phyloP scores from a whole-genome alignment of 2,797 vertebrate species.

The Esox lucius region DNA sequence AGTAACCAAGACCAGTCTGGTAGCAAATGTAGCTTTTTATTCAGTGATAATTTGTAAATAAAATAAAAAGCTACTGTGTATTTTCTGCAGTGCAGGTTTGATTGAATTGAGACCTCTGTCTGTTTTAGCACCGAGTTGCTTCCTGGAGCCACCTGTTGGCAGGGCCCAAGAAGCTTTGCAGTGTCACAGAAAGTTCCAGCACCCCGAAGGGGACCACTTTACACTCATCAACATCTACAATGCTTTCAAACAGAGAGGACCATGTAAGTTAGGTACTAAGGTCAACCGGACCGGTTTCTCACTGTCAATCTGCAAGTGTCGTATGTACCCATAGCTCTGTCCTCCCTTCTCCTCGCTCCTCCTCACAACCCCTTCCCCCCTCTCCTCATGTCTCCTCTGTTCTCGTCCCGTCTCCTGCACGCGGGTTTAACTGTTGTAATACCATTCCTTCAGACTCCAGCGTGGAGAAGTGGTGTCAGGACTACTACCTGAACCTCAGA shows the following conservation, averaged over 20 bases:
- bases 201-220: constrained; percentile 88
- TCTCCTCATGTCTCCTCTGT: too few species aligned
- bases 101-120: background rate
- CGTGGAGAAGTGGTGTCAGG: constrained; percentile 82
- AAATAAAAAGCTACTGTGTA: too few species aligned
- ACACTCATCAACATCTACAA: constrained; percentile 90
- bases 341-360: background rate
- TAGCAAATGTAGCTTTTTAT: too few species aligned
- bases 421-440: background rate
- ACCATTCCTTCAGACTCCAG: constrained; percentile 52
- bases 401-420: too few species aligned
- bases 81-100: background rate
- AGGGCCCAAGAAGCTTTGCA: constrained; percentile 72
- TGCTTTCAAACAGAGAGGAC: constrained; percentile 80
- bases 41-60: too few species aligned
- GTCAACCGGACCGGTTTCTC: background rate
- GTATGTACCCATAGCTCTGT: background rate
- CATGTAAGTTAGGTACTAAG: constrained; percentile 43
- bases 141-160: constrained; percentile 69
- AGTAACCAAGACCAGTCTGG: too few species aligned
- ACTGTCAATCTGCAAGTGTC: too few species aligned
- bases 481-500: constrained; percentile 77
- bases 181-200: constrained; percentile 78
- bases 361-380: too few species aligned
- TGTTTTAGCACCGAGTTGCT: constrained; percentile 82